Percentiles rank a stretch among this genome's conserved stretches.
These are phyloP conservation scores for Eupeodes luniger DNA, from an alignment of 2,888 invertebrate genomes.

Conservation along the genomic window DNA sequence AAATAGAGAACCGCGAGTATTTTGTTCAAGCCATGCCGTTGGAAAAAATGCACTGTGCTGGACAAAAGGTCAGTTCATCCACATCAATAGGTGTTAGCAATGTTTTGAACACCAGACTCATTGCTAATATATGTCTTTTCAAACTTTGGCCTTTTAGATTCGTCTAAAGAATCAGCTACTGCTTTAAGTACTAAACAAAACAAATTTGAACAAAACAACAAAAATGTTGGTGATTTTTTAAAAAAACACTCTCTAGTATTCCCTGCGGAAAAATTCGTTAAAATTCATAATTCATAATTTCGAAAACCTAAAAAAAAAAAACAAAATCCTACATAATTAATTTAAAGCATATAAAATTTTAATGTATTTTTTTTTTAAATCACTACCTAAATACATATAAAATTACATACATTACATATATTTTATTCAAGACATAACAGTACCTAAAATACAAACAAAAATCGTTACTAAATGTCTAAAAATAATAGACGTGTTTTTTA, in stretches of 20 bases:
- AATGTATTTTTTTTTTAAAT: conserved; percentile 42
- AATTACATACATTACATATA: not conserved
- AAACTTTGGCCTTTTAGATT: conserved; percentile 72
- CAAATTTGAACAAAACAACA: conserved; percentile 54
- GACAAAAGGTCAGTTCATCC: conserved; percentile 85
- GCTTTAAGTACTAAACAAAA: conserved; percentile 58
- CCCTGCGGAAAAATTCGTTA: conserved; percentile 30
- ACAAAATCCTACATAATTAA: not conserved
- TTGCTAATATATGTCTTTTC: conserved; percentile 78
- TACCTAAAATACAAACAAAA: conserved; percentile 5
- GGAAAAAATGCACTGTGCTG: conserved; percentile 93
- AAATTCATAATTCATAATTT: conserved; percentile 1
- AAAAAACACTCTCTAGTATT: conserved; percentile 45
- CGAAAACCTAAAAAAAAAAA: not conserved
- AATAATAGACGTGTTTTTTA: conserved; percentile 31
- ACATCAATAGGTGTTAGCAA: conserved; percentile 81
- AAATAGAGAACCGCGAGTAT: conserved; percentile 92
- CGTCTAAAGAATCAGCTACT: conserved; percentile 66
- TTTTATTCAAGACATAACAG: conserved; percentile 33
- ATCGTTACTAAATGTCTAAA: conserved; percentile 47
- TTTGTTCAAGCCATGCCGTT: conserved; percentile 92
- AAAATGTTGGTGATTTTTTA: conserved; percentile 72
- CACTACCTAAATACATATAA: conserved; percentile 22
- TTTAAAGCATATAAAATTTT: conserved; percentile 20
- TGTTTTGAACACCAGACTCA: conserved; percentile 82